phyloP scores from a whole-genome alignment of 2,113 vertebrate species.

The Semnornis frantzii region DNA sequence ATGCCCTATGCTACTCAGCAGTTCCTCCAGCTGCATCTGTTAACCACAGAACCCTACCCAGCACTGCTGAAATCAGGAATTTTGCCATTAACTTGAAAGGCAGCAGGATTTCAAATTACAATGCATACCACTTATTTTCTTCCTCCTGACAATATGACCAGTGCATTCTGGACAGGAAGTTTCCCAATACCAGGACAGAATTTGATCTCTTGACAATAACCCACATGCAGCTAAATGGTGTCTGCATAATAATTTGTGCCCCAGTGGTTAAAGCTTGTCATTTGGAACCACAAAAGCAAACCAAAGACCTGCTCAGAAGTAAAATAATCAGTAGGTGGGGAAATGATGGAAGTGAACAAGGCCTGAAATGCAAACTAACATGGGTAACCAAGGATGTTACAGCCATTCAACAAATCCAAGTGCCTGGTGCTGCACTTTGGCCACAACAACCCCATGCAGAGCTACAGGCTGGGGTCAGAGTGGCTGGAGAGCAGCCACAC shows the following conservation, averaged over 20 bases:
- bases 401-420: no score
- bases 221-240: slow-evolving; percentile 7
- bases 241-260: slow-evolving; percentile 52
- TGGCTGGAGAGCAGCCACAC: no score
- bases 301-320: background rate
- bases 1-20: background rate
- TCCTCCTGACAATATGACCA: slow-evolving; percentile 24
- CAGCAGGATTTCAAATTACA: slow-evolving; percentile 54
- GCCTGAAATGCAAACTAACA: background rate
- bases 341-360: background rate
- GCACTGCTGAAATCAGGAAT: slow-evolving; percentile 42
- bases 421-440: no score
- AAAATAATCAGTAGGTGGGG: slow-evolving; percentile 1
- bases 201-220: slow-evolving; percentile 62
- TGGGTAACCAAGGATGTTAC: background rate
- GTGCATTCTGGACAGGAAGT: slow-evolving; percentile 38
- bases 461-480: no score
- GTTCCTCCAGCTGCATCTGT: slow-evolving; percentile 23
- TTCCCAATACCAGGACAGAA: slow-evolving; percentile 32
- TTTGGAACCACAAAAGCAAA: slow-evolving; percentile 37
- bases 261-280: slow-evolving; percentile 15
- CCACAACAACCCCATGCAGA: no score
- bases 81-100: slow-evolving; percentile 46
- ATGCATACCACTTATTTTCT: slow-evolving; percentile 22
- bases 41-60: background rate